Percentiles rank a stretch among this genome's conserved stretches.
phyloP scores from a whole-genome alignment of 2,888 invertebrate species.

The Drosophila nr. fundita region DNA sequence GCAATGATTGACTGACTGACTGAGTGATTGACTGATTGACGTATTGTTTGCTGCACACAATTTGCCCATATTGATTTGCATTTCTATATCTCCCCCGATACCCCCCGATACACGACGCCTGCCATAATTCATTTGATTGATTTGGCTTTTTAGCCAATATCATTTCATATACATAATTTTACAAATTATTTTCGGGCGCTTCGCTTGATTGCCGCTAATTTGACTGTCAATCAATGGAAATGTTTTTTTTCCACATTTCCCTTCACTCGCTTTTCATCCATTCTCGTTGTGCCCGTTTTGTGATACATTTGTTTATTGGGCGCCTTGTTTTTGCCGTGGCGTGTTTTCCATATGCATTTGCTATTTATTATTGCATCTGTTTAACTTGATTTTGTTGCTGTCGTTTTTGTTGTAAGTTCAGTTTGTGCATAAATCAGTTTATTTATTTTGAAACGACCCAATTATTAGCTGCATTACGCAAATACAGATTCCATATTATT shows the following conservation, averaged over 20 bases:
- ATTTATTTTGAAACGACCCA: conserved; percentile 29
- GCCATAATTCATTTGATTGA: conserved; percentile 74
- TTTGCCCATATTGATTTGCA: conserved; percentile 64
- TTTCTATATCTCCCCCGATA: conserved; percentile 32
- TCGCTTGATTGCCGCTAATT: conserved; percentile 76
- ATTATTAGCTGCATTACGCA: conserved; percentile 18
- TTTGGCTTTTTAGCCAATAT: conserved; percentile 58
- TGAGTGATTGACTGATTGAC: conserved; percentile 32
- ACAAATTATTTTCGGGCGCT: conserved; percentile 62
- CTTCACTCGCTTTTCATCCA: conserved; percentile 25
- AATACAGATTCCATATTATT: not conserved
- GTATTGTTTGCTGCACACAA: conserved; percentile 49
- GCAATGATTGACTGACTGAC: conserved; percentile 24
- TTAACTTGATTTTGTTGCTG: conserved; percentile 10
- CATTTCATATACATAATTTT: conserved; percentile 51
- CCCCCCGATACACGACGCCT: conserved; percentile 7
- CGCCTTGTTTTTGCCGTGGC: conserved; percentile 19
- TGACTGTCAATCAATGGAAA: conserved; percentile 73
- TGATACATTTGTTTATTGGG: conserved; percentile 50
- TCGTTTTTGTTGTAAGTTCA: conserved; percentile 36
- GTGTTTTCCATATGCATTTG: conserved; percentile 39
- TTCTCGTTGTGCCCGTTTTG: conserved; percentile 40
- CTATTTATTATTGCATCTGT: conserved; percentile 15
- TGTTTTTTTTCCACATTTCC: conserved; percentile 30
- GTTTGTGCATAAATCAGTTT: conserved; percentile 42